Conservation (phyloP, 2,888 invertebrate genomes). For the Agrotis clavis region DNA sequence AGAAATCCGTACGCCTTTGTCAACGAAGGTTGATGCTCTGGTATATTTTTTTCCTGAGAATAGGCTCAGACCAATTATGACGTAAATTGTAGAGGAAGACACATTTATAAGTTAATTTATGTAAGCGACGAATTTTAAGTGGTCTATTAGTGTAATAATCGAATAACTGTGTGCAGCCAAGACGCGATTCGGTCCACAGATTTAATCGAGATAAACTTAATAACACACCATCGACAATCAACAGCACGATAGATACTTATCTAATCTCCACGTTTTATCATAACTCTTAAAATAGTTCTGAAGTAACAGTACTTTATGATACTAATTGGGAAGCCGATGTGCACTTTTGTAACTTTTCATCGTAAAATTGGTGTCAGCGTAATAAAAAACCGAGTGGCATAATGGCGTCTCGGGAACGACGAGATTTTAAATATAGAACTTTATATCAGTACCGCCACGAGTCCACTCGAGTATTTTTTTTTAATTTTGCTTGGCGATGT, state of each 20-base stretch:
- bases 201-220: conserved; percentile 72
- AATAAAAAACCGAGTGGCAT: conserved; percentile 74
- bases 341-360: conserved; percentile 43
- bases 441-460: conserved; percentile 83
- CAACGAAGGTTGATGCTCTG: conserved; percentile 11
- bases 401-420: conserved; percentile 76
- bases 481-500: conserved; percentile 82
- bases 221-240: conserved; percentile 69
- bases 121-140: conserved; percentile 5
- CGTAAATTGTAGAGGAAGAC: neutral
- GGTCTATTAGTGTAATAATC: conserved; percentile 30
- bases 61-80: neutral
- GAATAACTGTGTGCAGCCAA: conserved; percentile 50
- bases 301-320: conserved; percentile 44
- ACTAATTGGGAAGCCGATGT: conserved; percentile 49
- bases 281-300: conserved; percentile 51
- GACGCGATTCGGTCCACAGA: conserved; percentile 42
- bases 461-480: conserved; percentile 74
- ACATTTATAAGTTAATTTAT: neutral
- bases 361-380: conserved; percentile 64
- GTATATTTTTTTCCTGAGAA: neutral
- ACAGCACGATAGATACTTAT: conserved; percentile 67
- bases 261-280: conserved; percentile 64
- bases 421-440: conserved; percentile 87
- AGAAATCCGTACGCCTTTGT: conserved; percentile 19